Evolutionary conservation across 2,113 vertebrate genomes (phyloP).

Genomic region (Crotalus tigris): DNA sequence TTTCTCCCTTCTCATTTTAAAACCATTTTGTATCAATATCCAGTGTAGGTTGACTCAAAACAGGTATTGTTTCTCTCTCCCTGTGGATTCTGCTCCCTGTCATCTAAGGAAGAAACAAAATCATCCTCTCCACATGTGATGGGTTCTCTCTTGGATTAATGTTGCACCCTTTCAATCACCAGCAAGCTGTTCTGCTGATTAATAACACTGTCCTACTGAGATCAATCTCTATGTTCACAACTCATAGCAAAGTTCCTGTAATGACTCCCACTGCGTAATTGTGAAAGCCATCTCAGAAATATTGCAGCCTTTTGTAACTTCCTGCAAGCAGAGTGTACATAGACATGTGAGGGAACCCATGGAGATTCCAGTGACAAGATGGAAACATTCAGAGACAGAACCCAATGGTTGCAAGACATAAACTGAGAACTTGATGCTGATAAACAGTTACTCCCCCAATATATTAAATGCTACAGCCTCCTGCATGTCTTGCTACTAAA

Average conservation of each 20-base stretch:
- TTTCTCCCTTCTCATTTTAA: neutral
- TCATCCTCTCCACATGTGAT: constrained; percentile 1
- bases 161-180: neutral
- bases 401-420: neutral
- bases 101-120: constrained; percentile 1
- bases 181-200: constrained; percentile 2
- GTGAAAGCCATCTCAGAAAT: neutral
- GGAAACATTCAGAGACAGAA: neutral
- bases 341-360: neutral
- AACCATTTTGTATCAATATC: constrained; percentile 7
- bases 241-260: neutral
- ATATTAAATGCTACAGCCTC: neutral
- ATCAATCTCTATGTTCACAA: rapidly evolving
- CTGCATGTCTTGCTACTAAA: neutral
- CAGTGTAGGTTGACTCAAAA: constrained; percentile 26
- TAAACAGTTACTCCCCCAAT: neutral
- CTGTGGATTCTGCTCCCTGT: neutral
- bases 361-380: neutral
- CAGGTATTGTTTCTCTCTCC: neutral
- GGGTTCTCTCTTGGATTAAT: neutral
- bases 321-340: neutral
- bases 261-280: constrained; percentile 3
- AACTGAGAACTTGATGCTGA: neutral
- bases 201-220: neutral
- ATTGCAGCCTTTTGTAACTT: neutral